Base-by-base conservation (phyloP, 2,113 vertebrate genomes). In the Piaya cayana region DNA sequence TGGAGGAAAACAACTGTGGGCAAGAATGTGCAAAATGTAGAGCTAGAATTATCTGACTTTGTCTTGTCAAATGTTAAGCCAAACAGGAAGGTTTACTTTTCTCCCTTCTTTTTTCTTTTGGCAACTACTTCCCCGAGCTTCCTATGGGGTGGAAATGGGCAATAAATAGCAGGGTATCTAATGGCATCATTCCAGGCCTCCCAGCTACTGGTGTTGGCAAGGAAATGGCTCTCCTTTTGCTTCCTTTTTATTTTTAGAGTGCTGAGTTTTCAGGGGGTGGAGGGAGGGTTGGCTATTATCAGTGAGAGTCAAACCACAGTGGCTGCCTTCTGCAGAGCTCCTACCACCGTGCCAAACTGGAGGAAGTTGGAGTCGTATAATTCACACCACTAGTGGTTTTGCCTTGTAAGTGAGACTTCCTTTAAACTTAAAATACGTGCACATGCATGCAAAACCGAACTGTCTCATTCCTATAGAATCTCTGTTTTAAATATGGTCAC, bases 261-360 rank as follows among this genome's bases (percentile, higher is more conserved):
- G 52, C 94, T 93, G 97, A 97, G 97, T 98, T 98, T 97, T 94
- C 93, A 76, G 96, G 91, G 96, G 94, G 93, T 21, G 96, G 96
- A 94, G 90, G 83, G 79, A 95, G 96, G 95, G 97, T 98, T 93
- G 98, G 97, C 98, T 98, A 98, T 98, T 98, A 98, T 98, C 98
- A 98, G 97, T 95, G 97, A 98, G 98, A 98, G 98, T 98, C 96
- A 98, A 98, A 98, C 98, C 98, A 97, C 98, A 98, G 96, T 95
- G 96, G 82, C 96, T 98, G 97, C 96, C 97, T 97, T 97, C 97
- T 37, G 84, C 72, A 91, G 96, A 93, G 92, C 95, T 96, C 88
- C 85, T 93, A 55, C 91, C 52, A 17, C 49, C 60, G 81, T 96
- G 97, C 97, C 97, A 97, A 94, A 80, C 87, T 92, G 80, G 94